phyloP scores from a whole-genome alignment of 2,113 vertebrate species.

The Morone chrysops region DNA sequence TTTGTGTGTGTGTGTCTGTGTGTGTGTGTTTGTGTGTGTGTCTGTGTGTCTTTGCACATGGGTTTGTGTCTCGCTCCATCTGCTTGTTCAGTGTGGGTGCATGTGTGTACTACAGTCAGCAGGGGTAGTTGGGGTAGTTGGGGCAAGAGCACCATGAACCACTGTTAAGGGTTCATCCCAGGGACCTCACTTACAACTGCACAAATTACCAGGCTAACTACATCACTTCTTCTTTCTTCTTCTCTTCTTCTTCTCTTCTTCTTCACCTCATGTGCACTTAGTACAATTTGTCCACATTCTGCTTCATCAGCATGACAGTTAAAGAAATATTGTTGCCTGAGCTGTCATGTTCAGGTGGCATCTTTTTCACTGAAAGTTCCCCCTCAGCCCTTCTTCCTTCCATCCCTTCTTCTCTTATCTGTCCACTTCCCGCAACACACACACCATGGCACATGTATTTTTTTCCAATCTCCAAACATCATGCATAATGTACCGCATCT shows the following conservation, averaged over 20 bases:
- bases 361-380: not conserved
- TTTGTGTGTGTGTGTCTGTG: not conserved
- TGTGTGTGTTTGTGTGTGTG: not conserved
- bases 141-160: slow-evolving; percentile 26
- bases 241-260: not conserved
- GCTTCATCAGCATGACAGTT: not conserved
- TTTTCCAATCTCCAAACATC: slow-evolving; percentile 44
- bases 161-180: slow-evolving; percentile 40
- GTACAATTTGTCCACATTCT: not conserved
- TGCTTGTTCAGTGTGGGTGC: not conserved
- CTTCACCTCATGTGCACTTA: not conserved
- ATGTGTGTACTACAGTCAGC: slow-evolving; percentile 7
- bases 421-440: slow-evolving; percentile 2
- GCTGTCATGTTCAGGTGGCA: slow-evolving; percentile 8
- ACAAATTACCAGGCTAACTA: slow-evolving; percentile 32
- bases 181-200: slow-evolving; percentile 43
- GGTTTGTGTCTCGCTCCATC: slow-evolving; percentile 1
- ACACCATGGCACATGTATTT: slow-evolving; percentile 2
- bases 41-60: not conserved
- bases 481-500: slow-evolving; percentile 53
- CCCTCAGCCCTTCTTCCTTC: not conserved
- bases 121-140: slow-evolving; percentile 12
- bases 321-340: slow-evolving; percentile 2
- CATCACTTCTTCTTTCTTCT: not conserved
- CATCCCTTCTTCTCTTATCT: not conserved